Evolutionary conservation across 1,140 invertebrate genomes (phyloP), one percentile per base, ranked within the genome.

Genomic region (Brachionus asplanchnoidis): DNA sequence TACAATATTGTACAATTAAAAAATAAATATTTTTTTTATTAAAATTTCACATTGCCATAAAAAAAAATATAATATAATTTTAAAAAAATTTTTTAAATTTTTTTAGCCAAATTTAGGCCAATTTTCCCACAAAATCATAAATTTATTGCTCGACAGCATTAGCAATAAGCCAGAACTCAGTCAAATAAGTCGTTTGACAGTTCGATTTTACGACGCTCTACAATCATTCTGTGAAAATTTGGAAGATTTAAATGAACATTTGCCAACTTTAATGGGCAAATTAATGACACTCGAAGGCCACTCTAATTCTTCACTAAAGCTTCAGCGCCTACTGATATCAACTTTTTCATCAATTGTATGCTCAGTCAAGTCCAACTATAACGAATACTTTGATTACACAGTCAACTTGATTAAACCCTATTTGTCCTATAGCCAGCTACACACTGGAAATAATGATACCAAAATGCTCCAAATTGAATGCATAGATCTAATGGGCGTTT

Each of bases 211-310:
- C 65, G 79, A 82, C 26, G 79, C 79, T 11, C 17, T 82, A 14
- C 79, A 82, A 65, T 82, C 79, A 65, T 82, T 82, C 40, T 82
- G 79, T 60, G 79, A 82, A 46, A 82, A 82, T 82, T 46, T 82
- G 26, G 79, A 82, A 14, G 79, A 82, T 46, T 17, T 82, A 68
- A 56, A 82, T 11, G 79, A 60, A 44, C 40, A 82, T 46, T 26
- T 82, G 14, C 79, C 79, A 28, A 82, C 53, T 36, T 65, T 82
- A 68, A 82, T 82, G 79, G 65, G 79, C 40, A 82, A 82, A 44
- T 46, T 82, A 68, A 82, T 65, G 53, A 82, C 79, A 8, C 53
- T 82, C 0, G 79, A 82, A 17, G 17, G 56, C 1, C 23, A 82
- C 8, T 82, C 28, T 14, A 44, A 44, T 14, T 82, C 79, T 17